These are phyloP conservation scores for Periparus ater DNA, from an alignment of 2,797 vertebrate genomes.

Conservation along the genomic window DNA sequence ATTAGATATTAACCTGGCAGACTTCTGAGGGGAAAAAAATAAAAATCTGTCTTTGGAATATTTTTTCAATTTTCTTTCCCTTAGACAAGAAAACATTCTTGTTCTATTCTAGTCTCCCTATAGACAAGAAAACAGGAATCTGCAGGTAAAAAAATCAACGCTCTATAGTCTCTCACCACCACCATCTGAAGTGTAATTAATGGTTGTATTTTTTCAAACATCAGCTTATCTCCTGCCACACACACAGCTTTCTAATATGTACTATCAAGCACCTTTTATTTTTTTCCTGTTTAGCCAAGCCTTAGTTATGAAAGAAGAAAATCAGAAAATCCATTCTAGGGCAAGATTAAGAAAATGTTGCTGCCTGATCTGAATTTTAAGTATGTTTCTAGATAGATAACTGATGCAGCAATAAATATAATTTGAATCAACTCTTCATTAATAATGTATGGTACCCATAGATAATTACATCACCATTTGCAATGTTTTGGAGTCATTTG, in stretches of 20 bases:
- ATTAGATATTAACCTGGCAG: constrained; percentile 16
- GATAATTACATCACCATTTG: neutral
- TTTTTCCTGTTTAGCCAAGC: neutral
- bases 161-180: neutral
- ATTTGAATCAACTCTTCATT: neutral
- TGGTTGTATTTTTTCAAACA: neutral
- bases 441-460: neutral
- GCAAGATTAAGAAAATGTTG: neutral
- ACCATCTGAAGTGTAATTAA: neutral
- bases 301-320: neutral
- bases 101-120: neutral
- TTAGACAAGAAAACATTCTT: neutral
- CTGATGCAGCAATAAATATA: neutral
- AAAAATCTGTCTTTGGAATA: neutral
- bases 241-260: neutral
- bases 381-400: neutral
- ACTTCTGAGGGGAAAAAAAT: neutral
- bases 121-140: neutral
- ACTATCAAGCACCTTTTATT: neutral
- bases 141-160: neutral
- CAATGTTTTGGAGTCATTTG: neutral
- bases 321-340: neutral
- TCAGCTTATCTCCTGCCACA: neutral
- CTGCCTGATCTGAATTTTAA: neutral
- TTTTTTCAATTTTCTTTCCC: neutral